Percentiles rank a stretch among this genome's conserved stretches.
These are phyloP conservation scores for Mechanitis mazaeus DNA, from an alignment of 2,888 invertebrate genomes.

Conservation along the genomic window DNA sequence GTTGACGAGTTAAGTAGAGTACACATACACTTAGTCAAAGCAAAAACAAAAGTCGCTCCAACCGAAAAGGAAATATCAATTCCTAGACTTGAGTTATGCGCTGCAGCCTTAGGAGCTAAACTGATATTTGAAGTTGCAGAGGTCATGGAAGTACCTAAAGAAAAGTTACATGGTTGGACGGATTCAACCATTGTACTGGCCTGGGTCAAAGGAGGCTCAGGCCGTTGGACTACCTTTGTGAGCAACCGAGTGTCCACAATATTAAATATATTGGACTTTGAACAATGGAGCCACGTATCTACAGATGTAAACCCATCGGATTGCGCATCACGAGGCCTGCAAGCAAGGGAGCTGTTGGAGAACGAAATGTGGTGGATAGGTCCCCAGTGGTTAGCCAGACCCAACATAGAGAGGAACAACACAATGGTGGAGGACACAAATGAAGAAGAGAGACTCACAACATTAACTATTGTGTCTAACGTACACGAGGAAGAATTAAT, in stretches of 20 bases:
- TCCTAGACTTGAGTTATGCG: constrained; percentile 32
- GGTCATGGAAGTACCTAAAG: constrained; percentile 26
- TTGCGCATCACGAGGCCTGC: constrained; percentile 15
- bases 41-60: constrained; percentile 33
- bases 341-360: constrained; percentile 12
- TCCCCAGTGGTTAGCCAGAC: constrained; percentile 12
- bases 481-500: too few relatives aligned
- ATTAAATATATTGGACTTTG: not conserved
- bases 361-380: constrained; percentile 27
- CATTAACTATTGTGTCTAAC: too few relatives aligned
- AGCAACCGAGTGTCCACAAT: constrained; percentile 11
- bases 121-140: constrained; percentile 26
- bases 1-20: constrained; percentile 12
- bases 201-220: constrained; percentile 30
- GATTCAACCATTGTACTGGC: constrained; percentile 23
- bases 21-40: constrained; percentile 22
- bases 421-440: too few relatives aligned
- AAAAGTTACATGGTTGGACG: constrained; percentile 20
- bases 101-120: constrained; percentile 28
- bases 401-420: too few relatives aligned
- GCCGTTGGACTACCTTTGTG: constrained; percentile 26
- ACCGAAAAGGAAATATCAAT: constrained; percentile 29
- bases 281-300: constrained; percentile 12
- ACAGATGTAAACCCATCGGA: constrained; percentile 28
- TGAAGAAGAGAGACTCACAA: too few relatives aligned